A percentile compares a stretch with the other conserved stretches of the same genome.
Evolutionary conservation across 2,888 invertebrate species (phyloP).

Genomic region (Tinea pellionella): DNA sequence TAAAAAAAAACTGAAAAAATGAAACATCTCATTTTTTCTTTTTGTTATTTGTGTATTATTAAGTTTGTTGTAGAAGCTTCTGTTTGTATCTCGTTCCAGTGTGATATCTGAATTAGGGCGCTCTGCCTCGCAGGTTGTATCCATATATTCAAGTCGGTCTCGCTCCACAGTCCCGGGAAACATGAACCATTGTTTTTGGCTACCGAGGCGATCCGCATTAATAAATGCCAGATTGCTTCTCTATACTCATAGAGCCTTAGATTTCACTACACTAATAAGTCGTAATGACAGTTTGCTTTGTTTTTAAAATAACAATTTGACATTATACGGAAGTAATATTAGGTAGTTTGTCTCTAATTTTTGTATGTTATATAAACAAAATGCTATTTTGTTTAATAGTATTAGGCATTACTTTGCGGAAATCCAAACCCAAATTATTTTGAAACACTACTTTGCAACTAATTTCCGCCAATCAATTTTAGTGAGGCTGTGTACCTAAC

Average conservation of each 20-base stretch:
- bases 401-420: no score
- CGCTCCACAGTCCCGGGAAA: slow-evolving; percentile 37
- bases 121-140: not conserved
- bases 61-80: not conserved
- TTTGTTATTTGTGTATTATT: not conserved
- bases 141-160: slow-evolving; percentile 12
- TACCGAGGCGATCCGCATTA: slow-evolving; percentile 41
- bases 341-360: not conserved
- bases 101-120: not conserved
- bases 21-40: not conserved
- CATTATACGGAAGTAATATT: no score
- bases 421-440: no score
- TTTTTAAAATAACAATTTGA: not conserved
- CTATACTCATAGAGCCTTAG: slow-evolving; percentile 18
- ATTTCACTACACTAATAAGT: slow-evolving; percentile 15
- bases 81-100: not conserved
- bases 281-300: not conserved
- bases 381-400: no score
- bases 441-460: no score
- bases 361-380: not conserved
- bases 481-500: no score
- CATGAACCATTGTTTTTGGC: slow-evolving; percentile 39
- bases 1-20: not conserved
- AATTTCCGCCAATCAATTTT: no score
- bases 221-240: slow-evolving; percentile 41